Conservation (phyloP, 2,797 vertebrate genomes). For the Catharus ustulatus region DNA sequence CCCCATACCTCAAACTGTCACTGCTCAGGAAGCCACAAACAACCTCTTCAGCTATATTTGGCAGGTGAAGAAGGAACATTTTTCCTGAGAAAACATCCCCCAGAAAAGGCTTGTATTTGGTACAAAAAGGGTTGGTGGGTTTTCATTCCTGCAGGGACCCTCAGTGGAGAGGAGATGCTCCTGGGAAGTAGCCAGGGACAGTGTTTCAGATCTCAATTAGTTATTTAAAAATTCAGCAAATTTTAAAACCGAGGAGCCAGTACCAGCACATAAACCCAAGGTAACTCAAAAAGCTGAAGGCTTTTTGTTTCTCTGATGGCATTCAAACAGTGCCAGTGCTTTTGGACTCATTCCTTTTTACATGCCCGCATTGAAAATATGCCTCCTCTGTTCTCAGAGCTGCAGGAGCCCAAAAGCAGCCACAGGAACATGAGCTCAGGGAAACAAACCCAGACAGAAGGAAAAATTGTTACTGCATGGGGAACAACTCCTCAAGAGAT, state of each 20-base stretch:
- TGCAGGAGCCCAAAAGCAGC: not conserved
- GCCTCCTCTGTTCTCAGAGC: not conserved
- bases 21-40: not conserved
- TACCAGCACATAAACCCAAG: not conserved
- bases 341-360: not conserved
- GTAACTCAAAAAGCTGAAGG: not conserved
- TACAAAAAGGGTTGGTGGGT: not conserved
- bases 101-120: rapidly evolving
- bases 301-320: not conserved
- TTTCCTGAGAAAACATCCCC: not conserved
- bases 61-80: not conserved
- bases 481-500: not conserved
- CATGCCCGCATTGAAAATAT: rapidly evolving
- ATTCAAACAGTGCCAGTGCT: not conserved
- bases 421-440: not conserved
- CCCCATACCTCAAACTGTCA: not conserved
- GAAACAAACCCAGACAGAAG: not conserved
- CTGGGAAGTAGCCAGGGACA: not conserved
- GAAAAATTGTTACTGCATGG: not conserved
- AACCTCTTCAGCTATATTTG: not conserved
- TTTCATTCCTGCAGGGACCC: not conserved
- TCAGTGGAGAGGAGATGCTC: rapidly evolving
- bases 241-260: not conserved
- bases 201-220: not conserved
- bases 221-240: not conserved